These are phyloP conservation scores for Triplophysa dalaica DNA, from an alignment of 2,113 vertebrate genomes.

Conservation along the genomic window DNA sequence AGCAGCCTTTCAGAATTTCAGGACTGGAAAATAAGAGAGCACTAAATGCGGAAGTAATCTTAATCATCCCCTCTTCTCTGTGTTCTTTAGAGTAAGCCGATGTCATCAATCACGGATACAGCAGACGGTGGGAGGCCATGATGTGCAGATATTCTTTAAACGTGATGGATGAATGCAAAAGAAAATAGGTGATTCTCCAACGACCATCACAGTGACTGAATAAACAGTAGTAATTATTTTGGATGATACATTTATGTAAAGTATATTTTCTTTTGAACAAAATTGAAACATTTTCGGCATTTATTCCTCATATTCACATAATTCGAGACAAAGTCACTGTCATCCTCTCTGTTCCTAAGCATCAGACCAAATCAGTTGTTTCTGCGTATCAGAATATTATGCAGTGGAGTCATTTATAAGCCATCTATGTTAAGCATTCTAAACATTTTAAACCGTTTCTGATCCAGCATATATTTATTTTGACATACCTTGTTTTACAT, in stretches of 20 bases:
- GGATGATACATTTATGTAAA: neutral
- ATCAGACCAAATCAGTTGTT: neutral
- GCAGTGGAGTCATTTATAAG: neutral
- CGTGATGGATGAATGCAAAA: neutral
- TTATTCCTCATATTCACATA: neutral
- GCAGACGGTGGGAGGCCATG: constrained; percentile 2
- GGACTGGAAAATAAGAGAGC: neutral
- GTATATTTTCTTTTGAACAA: neutral
- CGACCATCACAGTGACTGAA: neutral
- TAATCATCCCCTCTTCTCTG: neutral
- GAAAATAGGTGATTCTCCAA: neutral
- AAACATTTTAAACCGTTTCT: neutral
- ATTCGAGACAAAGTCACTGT: neutral
- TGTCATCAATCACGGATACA: neutral
- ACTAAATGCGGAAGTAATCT: constrained; percentile 24
- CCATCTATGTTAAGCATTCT: neutral
- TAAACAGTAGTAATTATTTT: neutral
- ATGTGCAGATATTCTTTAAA: constrained; percentile 1
- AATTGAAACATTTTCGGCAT: neutral
- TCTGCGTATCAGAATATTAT: neutral
- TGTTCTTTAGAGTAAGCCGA: constrained; percentile 21
- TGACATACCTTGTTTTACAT: neutral
- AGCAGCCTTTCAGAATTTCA: constrained; percentile 12
- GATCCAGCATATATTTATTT: neutral
- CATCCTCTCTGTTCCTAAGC: neutral